Evolutionary conservation across 2,113 vertebrate species (phyloP), one percentile per base, ranked within the genome.

Genomic region (Neotoma lepida): DNA sequence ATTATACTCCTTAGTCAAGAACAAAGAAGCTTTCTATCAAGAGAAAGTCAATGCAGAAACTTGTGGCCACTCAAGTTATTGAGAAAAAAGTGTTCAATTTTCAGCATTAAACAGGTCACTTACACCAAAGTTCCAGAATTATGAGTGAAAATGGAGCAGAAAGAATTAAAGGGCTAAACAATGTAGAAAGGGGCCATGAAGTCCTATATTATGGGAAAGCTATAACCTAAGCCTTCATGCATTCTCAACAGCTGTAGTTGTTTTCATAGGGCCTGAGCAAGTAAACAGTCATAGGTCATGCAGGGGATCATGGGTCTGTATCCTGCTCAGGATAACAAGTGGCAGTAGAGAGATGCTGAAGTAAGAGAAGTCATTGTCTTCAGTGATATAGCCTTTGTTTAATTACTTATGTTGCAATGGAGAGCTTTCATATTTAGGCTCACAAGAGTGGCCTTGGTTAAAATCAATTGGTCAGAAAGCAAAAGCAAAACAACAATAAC

Each of bases 321-420:
- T n/a, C 33, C 33, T n/a, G 51, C 18, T 2, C 9, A 80, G 2
- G 0, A n/a, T 6, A 56, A 9, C 3, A 0, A 80, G n/a, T 56
- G 18, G 17, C 9, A n/a, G 35, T 80, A n/a, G 5, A n/a, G 4
- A 77, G 77, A 54, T 56, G 77, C 49, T 80, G 4, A 77, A 49
- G 15, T 17, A 77, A 77, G 33, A 80, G 77, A 56, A n/a, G 8
- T 2, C 30, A 22, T 80, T n/a, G 10, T 58, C 12, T 80, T 80
- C 51, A 56, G 9, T 39, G 18, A 56, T 26, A 18, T 56, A 80
- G 9, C 35, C 35, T 39, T 14, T 56, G 18, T 9, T 80, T 17
- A n/a, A 9, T 77, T 24, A 41, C 3, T 76, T 17, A 7, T 80
- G 46, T 51, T 78, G 17, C 20, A 56, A 56, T 39, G 20, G 9